These are phyloP conservation scores for Trematocara macrostoma DNA, from an alignment of 2,113 vertebrate genomes.

Conservation along the genomic window DNA sequence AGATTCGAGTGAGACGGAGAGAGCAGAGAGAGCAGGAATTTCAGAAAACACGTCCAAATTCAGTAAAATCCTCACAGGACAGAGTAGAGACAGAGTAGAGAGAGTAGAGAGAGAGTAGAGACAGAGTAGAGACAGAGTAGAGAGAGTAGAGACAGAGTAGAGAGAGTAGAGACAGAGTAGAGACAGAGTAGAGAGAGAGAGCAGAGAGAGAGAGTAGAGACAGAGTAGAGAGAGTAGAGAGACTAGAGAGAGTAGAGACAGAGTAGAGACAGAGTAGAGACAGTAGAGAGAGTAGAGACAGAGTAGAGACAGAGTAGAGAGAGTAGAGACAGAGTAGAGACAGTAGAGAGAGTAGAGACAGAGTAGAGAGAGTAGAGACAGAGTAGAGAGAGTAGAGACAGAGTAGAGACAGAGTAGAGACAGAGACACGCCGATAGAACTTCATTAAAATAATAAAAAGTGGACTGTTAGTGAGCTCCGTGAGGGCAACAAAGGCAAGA, in stretches of 20 bases:
- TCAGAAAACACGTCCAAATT: background rate
- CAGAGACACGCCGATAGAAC: fast-evolving
- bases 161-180: too few species aligned
- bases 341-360: too few species aligned
- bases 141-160: too few species aligned
- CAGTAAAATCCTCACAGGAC: fast-evolving
- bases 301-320: too few species aligned
- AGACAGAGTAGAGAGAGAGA: too few species aligned
- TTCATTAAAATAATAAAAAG: background rate
- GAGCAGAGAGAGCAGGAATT: background rate
- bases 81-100: background rate
- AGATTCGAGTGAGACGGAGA: background rate
- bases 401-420: background rate
- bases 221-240: too few species aligned
- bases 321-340: too few species aligned
- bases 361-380: background rate
- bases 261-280: too few species aligned
- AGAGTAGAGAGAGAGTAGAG: background rate
- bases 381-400: background rate
- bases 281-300: too few species aligned
- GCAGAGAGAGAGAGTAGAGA: too few species aligned
- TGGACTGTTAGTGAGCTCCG: fast-evolving
- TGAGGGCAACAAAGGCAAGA: background rate
- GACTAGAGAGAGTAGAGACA: too few species aligned
- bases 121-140: fast-evolving